Evolutionary conservation across 2,797 vertebrate genomes (phyloP), one percentile per base, ranked within the genome.

Genomic region (Paratrypauchen microcephalus): DNA sequence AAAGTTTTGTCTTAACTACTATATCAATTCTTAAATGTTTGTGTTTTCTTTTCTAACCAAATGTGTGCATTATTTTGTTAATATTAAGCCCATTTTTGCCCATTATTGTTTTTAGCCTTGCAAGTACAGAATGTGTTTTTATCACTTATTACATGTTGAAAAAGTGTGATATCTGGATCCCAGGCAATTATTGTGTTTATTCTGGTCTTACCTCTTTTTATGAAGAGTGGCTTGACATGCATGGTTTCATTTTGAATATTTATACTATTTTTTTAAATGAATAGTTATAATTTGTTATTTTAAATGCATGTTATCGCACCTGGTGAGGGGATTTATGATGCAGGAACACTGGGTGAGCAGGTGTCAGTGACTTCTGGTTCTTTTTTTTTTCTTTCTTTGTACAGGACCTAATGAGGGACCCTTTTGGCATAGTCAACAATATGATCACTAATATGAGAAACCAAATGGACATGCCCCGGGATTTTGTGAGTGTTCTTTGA

Each of bases 361-460:
- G 63, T 70, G 73, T 39, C n/a, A 21, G 45, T 65, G 59, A 6
- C 57, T 47, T 58, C 65, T 70, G 21, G 13, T 30, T 66, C 11
- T 65, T 70, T 15, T 3, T 70, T 15, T 3, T 68, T 65, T 36
- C 7, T 9, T 36, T 2, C 3, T 76, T 79, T 56, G 13, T 21
- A 16, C 72, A 94, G 92, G 89, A 89, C 68, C 30, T 76, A 75
- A 78, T 79, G 59, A 88, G 76, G 67, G 92, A 92, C 21, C 93
- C 94, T 66, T 95, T 97, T 72, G 81, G 87, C 76, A 87, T 92
- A 78, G 86, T 97, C 83, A 95, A 96, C 85, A 94, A 77, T 89
- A 92, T 96, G 94, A 95, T 96, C 94, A 66, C 86, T 74, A 94
- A 93, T 77, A 92, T 96, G 95, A 93, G 92, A 76, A 95, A 89